A percentile compares a stretch with the other conserved stretches of the same genome.
phyloP scores from a whole-genome alignment of 2,113 vertebrate genomes.

The Felis catus region F.catus_Fca126_mat1.0 CM031419.1:81121001-81121500 shows the following conservation, averaged over 20 bases:
- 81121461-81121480: no score
- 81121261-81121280: background rate
- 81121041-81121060: background rate
- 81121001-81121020: background rate
- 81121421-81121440: no score
- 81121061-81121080: background rate
- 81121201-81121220: background rate
- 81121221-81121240: background rate
- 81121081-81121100: background rate
- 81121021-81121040: background rate
- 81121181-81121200: background rate
- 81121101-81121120: background rate
- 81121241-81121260: background rate
- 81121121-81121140: background rate
- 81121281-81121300: background rate
- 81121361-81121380: no score
- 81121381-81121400: no score
- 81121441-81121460: no score
- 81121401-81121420: no score
- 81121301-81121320: no score
- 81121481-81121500: no score
- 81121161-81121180: background rate
- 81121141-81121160: background rate
- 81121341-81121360: no score
- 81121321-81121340: no score